Conservation (phyloP, 2,888 invertebrate genomes). For the Drosophila birchii region DNA sequence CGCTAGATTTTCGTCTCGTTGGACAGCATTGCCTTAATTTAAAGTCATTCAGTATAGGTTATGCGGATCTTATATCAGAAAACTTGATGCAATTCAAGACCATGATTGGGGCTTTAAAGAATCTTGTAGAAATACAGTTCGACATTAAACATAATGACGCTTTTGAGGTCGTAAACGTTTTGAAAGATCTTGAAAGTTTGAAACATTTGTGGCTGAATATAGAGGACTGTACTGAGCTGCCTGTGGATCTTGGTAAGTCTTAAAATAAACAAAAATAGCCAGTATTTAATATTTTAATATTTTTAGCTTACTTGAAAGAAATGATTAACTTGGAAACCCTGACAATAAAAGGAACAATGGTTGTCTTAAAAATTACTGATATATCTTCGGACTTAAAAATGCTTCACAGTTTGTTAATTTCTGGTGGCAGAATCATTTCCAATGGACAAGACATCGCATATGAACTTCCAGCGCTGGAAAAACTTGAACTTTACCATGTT, state of each 20-base stretch:
- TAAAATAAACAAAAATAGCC: neutral
- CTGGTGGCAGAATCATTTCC: neutral
- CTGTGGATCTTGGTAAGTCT: conserved; percentile 1
- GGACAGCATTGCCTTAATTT: neutral
- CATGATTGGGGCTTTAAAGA: neutral
- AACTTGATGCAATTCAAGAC: neutral
- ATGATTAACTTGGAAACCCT: neutral
- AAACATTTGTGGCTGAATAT: neutral
- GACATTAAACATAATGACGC: neutral
- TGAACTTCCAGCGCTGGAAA: neutral
- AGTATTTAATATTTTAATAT: too few relatives aligned
- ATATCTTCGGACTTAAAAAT: neutral
- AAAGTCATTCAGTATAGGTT: neutral
- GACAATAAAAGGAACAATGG: neutral
- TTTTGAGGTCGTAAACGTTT: neutral
- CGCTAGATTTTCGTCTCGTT: neutral
- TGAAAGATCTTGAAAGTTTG: neutral
- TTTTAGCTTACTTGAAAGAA: neutral
- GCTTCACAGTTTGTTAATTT: neutral
- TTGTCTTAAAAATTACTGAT: neutral
- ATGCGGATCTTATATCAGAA: neutral
- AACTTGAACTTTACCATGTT: neutral
- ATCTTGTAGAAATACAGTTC: neutral
- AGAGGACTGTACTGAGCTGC: neutral
- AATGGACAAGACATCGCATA: neutral